These are phyloP conservation scores for Oreochromis spilurus DNA, from an alignment of 2,113 vertebrate genomes.

Conservation along the genomic window DNA sequence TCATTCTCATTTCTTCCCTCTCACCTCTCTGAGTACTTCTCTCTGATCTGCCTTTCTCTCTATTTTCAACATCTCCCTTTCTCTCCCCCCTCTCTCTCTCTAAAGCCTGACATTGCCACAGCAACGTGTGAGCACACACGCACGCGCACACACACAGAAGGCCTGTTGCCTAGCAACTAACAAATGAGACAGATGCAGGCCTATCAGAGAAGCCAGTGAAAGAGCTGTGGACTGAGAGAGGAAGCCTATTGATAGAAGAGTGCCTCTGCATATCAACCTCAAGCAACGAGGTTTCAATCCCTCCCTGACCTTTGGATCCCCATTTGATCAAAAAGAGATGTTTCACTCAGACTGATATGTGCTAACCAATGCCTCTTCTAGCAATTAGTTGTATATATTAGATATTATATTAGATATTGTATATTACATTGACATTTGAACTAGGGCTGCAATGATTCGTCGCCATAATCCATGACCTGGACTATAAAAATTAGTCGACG, in stretches of 20 bases:
- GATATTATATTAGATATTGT: background rate
- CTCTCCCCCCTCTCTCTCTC: constrained; percentile 34
- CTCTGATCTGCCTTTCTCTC: constrained; percentile 59
- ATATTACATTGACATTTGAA: background rate
- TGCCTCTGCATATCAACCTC: constrained; percentile 42
- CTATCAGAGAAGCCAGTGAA: constrained; percentile 64
- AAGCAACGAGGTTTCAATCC: constrained; percentile 40
- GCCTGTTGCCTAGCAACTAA: constrained; percentile 78
- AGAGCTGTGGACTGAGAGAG: constrained; percentile 39
- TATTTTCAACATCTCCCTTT: constrained; percentile 53
- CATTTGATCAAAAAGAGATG: background rate
- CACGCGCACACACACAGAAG: constrained; percentile 46
- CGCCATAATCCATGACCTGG: background rate
- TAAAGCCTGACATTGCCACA: constrained; percentile 62
- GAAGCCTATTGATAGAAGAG: constrained; percentile 55
- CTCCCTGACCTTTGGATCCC: constrained; percentile 38
- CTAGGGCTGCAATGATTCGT: background rate
- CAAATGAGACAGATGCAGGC: constrained; percentile 71
- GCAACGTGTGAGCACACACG: constrained; percentile 48
- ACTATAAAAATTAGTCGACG: background rate
- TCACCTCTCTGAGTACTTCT: constrained; percentile 51
- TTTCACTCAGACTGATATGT: background rate
- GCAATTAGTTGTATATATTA: background rate
- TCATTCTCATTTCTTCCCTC: constrained; percentile 61
- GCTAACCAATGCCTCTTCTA: background rate